Evolutionary conservation across 2,888 invertebrate genomes (phyloP), one percentile per base, ranked within the genome.

Genomic region (Hemithea aestivaria): DNA sequence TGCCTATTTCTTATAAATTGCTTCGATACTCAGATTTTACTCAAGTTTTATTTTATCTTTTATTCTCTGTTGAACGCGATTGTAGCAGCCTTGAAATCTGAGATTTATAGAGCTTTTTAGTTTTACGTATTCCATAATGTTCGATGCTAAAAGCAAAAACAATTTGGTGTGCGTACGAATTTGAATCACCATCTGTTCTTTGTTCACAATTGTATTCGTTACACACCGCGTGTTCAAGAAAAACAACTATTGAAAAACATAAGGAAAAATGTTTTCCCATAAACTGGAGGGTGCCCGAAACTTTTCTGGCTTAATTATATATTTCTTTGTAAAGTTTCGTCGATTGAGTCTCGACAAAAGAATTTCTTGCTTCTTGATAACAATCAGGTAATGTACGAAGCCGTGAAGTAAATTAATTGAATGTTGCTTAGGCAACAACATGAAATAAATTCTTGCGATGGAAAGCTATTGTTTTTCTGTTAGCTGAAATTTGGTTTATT

Each of bases 351-450:
- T 29, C 16, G 26, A 39, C 24, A 31, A 30, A 30, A 27, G 8
- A 25, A 24, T 27, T 40, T 40, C 31, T 27, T 20, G 35, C 11
- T 30, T 30, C 10, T 34, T 10, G 27, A 38, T 41, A 42, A 28
- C 21, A 45, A 45, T 37, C 31, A 20, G 35, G 37, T 35, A 43
- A 45, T 51, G 32, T 38, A 22, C 33, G 39, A 45, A 40, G 28
- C 35, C 21, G 29, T 12, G 36, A 33, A 50, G 42, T 45, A 50
- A 27, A 45, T 48, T 43, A 55, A 57, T 53, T 49, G 40, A 42
- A 36, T 34, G 46, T 48, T 48, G 43, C 40, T 35, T 21, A 27
- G 45, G 44, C 16, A 33, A 44, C 44, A 37, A 6, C 6, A 35
- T 27, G 40, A 7, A 36, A 26, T 7, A 7, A 22, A 25, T 27